phyloP scores from a whole-genome alignment of 1,140 invertebrate genomes.

The Panagrolaimus sp. region DNA sequence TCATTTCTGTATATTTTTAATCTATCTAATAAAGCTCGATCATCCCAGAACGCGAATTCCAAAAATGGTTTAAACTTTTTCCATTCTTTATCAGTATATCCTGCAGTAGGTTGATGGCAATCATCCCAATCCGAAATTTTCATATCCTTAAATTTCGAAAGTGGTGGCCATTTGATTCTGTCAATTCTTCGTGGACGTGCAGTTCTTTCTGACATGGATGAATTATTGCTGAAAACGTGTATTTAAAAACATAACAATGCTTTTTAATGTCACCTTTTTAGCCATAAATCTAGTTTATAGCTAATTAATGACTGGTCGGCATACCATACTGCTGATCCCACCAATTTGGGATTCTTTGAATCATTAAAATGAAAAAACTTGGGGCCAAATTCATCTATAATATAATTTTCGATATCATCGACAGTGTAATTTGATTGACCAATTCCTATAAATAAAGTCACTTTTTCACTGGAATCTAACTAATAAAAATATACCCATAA shows the following conservation, averaged over 20 bases:
- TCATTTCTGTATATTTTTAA: too few species aligned
- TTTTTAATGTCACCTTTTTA: not conserved
- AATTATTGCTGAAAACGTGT: not conserved
- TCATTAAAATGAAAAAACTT: conserved; percentile 5
- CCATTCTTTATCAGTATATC: too few species aligned
- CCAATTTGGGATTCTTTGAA: not conserved
- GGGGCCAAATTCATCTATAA: not conserved
- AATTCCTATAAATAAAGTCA: too few species aligned
- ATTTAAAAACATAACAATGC: not conserved
- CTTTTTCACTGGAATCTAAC: too few species aligned
- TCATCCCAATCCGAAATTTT: too few species aligned
- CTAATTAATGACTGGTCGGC: not conserved
- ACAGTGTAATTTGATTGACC: not conserved
- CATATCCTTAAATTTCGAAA: not conserved
- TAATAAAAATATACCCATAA: not conserved
- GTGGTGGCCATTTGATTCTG: not conserved
- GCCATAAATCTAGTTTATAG: not conserved
- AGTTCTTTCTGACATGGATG: not conserved
- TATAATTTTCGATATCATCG: not conserved
- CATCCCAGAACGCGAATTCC: too few species aligned
- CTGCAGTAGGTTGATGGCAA: too few species aligned
- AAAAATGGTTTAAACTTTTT: too few species aligned
- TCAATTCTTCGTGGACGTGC: not conserved
- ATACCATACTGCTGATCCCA: not conserved
- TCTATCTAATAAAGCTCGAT: too few species aligned